These are phyloP conservation scores for Dryocosmus kuriphilus DNA, from an alignment of 2,888 invertebrate genomes.

Conservation along the genomic window DNA sequence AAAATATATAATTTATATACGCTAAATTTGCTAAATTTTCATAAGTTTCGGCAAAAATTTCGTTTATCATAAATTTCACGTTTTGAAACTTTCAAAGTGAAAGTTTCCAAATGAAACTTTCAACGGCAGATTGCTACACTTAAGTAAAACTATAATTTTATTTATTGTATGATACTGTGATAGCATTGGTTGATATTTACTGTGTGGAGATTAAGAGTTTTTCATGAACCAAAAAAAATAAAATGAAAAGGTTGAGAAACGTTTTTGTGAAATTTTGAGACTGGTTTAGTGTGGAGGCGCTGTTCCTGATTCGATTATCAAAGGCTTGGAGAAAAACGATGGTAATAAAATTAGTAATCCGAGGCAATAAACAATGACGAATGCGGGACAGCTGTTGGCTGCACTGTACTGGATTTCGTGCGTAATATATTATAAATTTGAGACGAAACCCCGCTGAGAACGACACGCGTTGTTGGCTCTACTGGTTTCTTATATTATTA, in stretches of 20 bases:
- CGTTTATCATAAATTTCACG: too few relatives aligned
- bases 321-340: constrained; percentile 6
- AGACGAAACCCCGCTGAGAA: constrained; percentile 35
- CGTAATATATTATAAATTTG: constrained; percentile 41
- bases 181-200: too few relatives aligned
- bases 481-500: constrained; percentile 39
- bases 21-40: too few relatives aligned
- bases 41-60: too few relatives aligned
- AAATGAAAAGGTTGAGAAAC: neutral
- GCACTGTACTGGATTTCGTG: constrained; percentile 36
- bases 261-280: constrained; percentile 3
- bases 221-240: too few relatives aligned
- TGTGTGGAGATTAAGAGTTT: too few relatives aligned
- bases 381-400: constrained; percentile 35
- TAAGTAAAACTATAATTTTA: too few relatives aligned
- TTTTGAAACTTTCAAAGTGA: too few relatives aligned
- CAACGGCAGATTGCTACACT: too few relatives aligned
- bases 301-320: constrained; percentile 4
- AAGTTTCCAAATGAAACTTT: too few relatives aligned
- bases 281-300: neutral
- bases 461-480: constrained; percentile 39
- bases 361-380: constrained; percentile 36
- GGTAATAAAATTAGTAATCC: constrained; percentile 37
- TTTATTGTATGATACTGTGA: too few relatives aligned
- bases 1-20: too few relatives aligned